A percentile compares a stretch with the other conserved stretches of the same genome.
These are phyloP conservation scores for Ictidomys tridecemlineatus DNA, from an alignment of 2,113 vertebrate species.

Conservation along the genomic window DNA sequence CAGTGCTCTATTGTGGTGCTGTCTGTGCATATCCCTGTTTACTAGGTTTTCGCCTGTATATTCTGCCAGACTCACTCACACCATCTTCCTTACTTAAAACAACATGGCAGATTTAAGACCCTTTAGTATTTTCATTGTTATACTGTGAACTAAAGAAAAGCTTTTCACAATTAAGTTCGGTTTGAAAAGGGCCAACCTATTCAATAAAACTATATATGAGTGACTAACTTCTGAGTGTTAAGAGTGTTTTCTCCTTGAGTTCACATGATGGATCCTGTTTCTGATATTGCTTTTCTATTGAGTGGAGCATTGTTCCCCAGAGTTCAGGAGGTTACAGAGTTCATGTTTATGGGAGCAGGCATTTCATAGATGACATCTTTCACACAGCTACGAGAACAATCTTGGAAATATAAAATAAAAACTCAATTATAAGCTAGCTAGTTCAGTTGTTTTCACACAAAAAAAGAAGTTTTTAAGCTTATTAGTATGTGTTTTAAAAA, in stretches of 20 bases:
- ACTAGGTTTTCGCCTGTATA: neutral
- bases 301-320: neutral
- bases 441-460: neutral
- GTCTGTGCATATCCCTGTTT: neutral
- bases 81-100: neutral
- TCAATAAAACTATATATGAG: neutral
- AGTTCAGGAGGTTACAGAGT: neutral
- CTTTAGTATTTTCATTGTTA: neutral
- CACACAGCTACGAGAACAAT: neutral
- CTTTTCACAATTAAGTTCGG: neutral
- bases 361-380: neutral
- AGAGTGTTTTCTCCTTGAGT: neutral
- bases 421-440: neutral
- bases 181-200: constrained; percentile 7
- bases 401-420: neutral
- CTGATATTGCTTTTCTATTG: neutral
- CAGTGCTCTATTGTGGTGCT: neutral
- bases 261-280: neutral
- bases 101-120: neutral
- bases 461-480: neutral
- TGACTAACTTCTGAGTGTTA: neutral
- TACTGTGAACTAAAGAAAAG: neutral
- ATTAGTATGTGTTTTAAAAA: neutral
- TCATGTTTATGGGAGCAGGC: neutral
- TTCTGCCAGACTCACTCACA: neutral